Evolutionary conservation across 2,797 vertebrate genomes (phyloP).

Genomic region (Chromis chromis): DNA sequence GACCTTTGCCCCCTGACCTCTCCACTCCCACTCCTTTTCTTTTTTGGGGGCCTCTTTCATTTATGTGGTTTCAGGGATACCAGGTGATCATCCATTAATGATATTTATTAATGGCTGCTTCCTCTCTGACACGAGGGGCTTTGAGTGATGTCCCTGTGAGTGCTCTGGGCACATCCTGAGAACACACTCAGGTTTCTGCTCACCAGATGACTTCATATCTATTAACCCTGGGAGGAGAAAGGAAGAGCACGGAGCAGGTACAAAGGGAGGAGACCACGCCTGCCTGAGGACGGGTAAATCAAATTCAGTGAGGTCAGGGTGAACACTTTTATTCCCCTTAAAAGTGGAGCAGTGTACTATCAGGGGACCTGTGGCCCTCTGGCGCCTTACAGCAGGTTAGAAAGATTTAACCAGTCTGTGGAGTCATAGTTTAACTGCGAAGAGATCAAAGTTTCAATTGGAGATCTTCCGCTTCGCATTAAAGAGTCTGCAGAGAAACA

Average conservation of each 20-base stretch:
- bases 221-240: slow-evolving; percentile 81
- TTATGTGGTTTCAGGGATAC: slow-evolving; percentile 76
- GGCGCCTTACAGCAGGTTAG: slow-evolving; percentile 71
- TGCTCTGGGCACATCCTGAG: slow-evolving; percentile 81
- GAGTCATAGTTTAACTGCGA: slow-evolving; percentile 67
- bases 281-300: slow-evolving; percentile 82
- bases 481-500: slow-evolving; percentile 51
- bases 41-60: slow-evolving; percentile 69
- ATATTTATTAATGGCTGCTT: slow-evolving; percentile 83
- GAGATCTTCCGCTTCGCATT: slow-evolving; percentile 54
- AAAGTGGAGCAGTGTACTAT: slow-evolving; percentile 75
- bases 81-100: slow-evolving; percentile 84
- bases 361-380: slow-evolving; percentile 72
- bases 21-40: slow-evolving; percentile 70
- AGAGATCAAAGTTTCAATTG: slow-evolving; percentile 61
- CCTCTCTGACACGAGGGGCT: slow-evolving; percentile 70
- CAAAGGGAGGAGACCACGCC: slow-evolving; percentile 74
- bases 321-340: slow-evolving; percentile 83
- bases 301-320: slow-evolving; percentile 78
- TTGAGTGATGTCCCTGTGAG: slow-evolving; percentile 82
- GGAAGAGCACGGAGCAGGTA: slow-evolving; percentile 74
- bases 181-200: slow-evolving; percentile 78
- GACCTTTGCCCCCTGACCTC: slow-evolving; percentile 77
- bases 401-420: slow-evolving; percentile 74
- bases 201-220: slow-evolving; percentile 87